Base-by-base conservation (phyloP, 2,113 vertebrate species). In the Myxocyprinus asiaticus region DNA sequence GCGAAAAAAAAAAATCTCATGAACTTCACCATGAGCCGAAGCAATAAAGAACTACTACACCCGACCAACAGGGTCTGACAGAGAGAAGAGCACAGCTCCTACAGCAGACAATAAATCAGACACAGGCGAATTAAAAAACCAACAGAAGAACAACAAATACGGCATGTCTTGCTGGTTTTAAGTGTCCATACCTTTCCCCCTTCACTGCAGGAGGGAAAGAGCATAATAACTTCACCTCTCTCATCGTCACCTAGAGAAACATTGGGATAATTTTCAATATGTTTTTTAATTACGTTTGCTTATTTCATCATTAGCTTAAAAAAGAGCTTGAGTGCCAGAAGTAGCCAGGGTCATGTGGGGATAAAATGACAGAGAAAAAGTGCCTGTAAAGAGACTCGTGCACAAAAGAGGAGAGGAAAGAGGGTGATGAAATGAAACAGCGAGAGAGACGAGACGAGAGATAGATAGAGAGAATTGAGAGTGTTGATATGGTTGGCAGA, bases 211-310 rank as follows among this genome's bases (percentile, higher is more conserved):
- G 93, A 92, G 92, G 90, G 91, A 89, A 87, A 88, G 87, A 90
- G 90, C 89, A 93, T 92, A 94, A 94, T 94, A 94, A 93, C 93
- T 90, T 90, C 86, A 88, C 85, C 88, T 89, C 89, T 88, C 88
- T 93, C 91, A 94, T 92, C 89, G 89, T 91, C 92, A 79, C 92
- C 92, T 83, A 91, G 92, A 93, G 92, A 90, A 92, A 91, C 90
- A 88, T 91, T 91, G 90, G 86, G 88, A 89, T 87, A 89, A 88
- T 84, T 90, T 87, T 67, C 92, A 91, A 93, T 92, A 92, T 93
- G 82, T 83, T 90, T 93, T 92, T 93, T 93, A 92, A 93, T 94
- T 93, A 91, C 86, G 88, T 87, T 85, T 69, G 88, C 85, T 91
- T 87, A 92, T 91, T 89, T 87, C 84, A 91, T 92, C 91, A 91